Base-by-base conservation (phyloP, 2,113 vertebrate species). In the Clinocottus analis region DNA sequence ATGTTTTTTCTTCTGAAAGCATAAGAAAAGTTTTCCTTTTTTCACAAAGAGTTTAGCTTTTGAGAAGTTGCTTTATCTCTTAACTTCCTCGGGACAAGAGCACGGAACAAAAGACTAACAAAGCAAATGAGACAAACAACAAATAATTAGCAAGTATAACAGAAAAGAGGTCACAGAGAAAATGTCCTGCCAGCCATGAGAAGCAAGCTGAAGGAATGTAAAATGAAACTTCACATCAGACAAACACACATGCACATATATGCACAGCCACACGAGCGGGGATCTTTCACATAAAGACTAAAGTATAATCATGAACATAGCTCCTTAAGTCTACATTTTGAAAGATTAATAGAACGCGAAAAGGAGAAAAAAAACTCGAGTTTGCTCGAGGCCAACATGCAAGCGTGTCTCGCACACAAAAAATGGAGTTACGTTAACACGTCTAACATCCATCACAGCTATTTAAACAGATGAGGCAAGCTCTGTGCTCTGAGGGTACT, bases 341-440 rank as follows among this genome's bases (percentile, higher is more conserved):
- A 87, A 80, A 84, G 85, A 87, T 85, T 68, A 83, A 90, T 85
- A 72, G 68, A 76, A 77, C 87, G 59, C 3, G n/a, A 80, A 83
- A 70, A 71, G 9, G 83, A 68, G 73, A 29, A 82, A 29, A 82
- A 69, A 39, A 37, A 61, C 25, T 35, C 27, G 51, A 25, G 23
- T 27, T 80, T 85, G 68, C 41, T 67, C 25, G 0, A 27, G 39
- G 71, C 75, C 31, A 75, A 77, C 31, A 31, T 84, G 59, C 33
- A 61, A 79, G 51, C 59, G 31, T 70, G 31, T 63, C 66, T 65
- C 60, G 56, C 37, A 29, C 31, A 72, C 31, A 19, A 58, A 33
- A 43, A 58, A 66, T 61, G 63, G 12, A 56, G 75, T 51, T 63
- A 75, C 70, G 72, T 67, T 78, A 67, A 64, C 67, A 67, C 62